Evolutionary conservation across 1,140 invertebrate genomes (phyloP), one percentile per base, ranked within the genome.

Genomic region (Psix sp.): DNA sequence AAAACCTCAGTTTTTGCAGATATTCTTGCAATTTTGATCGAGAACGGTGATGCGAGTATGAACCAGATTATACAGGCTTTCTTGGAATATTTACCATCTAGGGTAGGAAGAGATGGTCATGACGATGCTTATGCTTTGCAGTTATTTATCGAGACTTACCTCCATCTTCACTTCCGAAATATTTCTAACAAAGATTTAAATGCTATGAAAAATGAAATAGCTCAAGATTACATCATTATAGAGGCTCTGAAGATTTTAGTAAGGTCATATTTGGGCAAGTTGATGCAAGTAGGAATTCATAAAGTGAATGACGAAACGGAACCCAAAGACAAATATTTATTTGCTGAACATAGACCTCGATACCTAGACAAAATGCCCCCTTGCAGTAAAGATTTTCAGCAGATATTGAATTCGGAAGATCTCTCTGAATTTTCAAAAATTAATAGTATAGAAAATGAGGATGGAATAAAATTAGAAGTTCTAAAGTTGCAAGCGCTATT

Each of bases 61-160:
- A 86, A 88, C 67, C 85, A 89, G 75, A 79, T 90, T 21, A 86
- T 91, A 42, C 88, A 90, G 80, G 86, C 90, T 5, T 91, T 91
- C 71, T 66, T 90, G 17, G 89, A 90, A 15, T 90, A 90, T 77
- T 73, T 91, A 13, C 90, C 90, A 0, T 89, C 88, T 1, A 80
- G 88, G 29, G 88, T 90, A n/a, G 89, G 90, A 2, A 82, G 85
- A 36, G 88, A 89, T 60, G 89, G 88, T 0, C 87, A 87, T 16
- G 84, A 84, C 24, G 88, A 88, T 4, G 89, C 88, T 14, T 72
- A 80, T 2, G 88, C 89, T 2, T 77, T 91, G 7, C 90, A 90
- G 62, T 74, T 86, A 16, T 89, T 89, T 16, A 79, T 90, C n/a
- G 90, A 90, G 75, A 83, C 77, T 17, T 89, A 89, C 67, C 80